A percentile compares a stretch with the other conserved stretches of the same genome.
These are phyloP conservation scores for Octomys mimax DNA, from an alignment of 2,797 vertebrate genomes.

Conservation along the genomic window DNA sequence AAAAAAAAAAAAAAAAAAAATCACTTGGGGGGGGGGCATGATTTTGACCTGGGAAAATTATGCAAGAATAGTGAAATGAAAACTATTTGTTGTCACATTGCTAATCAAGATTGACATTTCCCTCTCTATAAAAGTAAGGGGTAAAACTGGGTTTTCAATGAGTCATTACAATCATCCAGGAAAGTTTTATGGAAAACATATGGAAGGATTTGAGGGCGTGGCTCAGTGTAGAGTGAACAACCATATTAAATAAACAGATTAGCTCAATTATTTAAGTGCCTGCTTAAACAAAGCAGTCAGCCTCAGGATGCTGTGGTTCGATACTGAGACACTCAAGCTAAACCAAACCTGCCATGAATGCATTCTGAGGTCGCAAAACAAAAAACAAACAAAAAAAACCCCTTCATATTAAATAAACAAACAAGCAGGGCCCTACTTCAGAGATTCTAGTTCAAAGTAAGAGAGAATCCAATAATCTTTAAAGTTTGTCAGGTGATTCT, in stretches of 20 bases:
- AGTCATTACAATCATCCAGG: neutral
- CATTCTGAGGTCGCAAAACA: too few species aligned
- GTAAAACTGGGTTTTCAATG: neutral
- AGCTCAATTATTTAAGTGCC: too few species aligned
- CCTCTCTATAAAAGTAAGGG: slow-evolving; percentile 5
- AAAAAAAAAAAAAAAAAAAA: slow-evolving; percentile 33
- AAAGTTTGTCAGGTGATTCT: slow-evolving; percentile 8
- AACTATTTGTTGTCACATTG: neutral
- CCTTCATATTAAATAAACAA: too few species aligned
- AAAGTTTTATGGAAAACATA: neutral
- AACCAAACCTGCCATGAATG: too few species aligned
- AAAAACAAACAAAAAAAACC: too few species aligned
- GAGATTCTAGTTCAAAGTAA: neutral
- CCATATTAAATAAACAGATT: neutral
- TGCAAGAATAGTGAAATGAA: neutral
- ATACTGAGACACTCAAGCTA: too few species aligned
- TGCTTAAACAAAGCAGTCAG: too few species aligned
- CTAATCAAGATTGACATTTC: neutral
- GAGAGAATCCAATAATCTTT: neutral
- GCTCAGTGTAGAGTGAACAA: neutral
- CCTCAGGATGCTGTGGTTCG: too few species aligned
- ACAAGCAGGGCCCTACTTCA: neutral
- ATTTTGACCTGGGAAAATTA: neutral
- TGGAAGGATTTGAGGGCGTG: neutral
- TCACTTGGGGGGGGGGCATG: neutral